These are phyloP conservation scores for Trichoplusia ni DNA, from an alignment of 1,140 invertebrate genomes.

Conservation along the genomic window DNA sequence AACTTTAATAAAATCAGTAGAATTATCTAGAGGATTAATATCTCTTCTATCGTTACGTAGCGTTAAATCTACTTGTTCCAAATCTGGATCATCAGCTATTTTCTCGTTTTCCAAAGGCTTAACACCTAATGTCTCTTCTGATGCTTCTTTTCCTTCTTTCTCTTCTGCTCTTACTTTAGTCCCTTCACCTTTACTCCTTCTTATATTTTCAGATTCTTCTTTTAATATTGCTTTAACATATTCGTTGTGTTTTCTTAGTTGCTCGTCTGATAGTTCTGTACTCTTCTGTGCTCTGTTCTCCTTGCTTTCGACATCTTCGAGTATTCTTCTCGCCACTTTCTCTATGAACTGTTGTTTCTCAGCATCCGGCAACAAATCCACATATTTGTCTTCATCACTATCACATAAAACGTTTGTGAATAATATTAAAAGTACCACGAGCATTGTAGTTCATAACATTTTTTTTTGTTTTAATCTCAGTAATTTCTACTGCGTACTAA, in stretches of 20 bases:
- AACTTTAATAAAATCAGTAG: background rate
- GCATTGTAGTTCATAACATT: slow-evolving; percentile 39
- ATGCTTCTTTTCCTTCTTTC: background rate
- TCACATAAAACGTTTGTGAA: slow-evolving; percentile 27
- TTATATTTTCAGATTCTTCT: slow-evolving; percentile 56
- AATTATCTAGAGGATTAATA: background rate
- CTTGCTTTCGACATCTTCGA: slow-evolving; percentile 51
- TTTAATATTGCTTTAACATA: slow-evolving; percentile 58
- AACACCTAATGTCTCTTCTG: background rate
- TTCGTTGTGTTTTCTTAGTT: slow-evolving; percentile 52
- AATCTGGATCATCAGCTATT: background rate
- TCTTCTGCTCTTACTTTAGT: background rate
- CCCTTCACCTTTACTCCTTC: slow-evolving; percentile 37
- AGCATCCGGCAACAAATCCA: slow-evolving; percentile 61
- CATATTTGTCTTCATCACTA: slow-evolving; percentile 57
- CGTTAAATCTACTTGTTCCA: background rate
- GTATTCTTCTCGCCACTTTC: slow-evolving; percentile 58
- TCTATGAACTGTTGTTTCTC: slow-evolving; percentile 64
- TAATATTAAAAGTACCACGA: slow-evolving; percentile 30
- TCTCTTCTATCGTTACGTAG: background rate
- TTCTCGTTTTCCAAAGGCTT: background rate
- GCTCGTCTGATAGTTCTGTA: slow-evolving; percentile 50
- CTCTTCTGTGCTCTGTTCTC: slow-evolving; percentile 38
- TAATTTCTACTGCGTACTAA: background rate
- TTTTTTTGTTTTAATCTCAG: background rate